Base-by-base conservation (phyloP, 1,140 invertebrate species). In the Venustaconcha ellipsiformis region DNA sequence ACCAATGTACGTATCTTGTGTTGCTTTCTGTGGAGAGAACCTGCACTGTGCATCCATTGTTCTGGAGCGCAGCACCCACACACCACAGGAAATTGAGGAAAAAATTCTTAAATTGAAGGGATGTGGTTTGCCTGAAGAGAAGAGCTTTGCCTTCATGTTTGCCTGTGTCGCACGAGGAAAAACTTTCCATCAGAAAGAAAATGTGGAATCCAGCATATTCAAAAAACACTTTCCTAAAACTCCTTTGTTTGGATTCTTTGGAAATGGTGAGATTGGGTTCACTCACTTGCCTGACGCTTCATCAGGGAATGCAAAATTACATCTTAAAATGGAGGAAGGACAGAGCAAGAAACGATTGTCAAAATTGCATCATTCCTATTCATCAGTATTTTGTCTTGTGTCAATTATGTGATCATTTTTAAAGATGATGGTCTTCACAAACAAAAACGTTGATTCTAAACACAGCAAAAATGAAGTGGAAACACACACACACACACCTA, bases 241-340 rank as follows among this genome's bases (percentile, higher is more conserved):
- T 26, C 91, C 92, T 14, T 79, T 94, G 4, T 81, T 93, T 66
- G 93, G 93, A 1, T 89, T 92, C 78, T 93, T 92, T 85, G 93
- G 93, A 3, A 89, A 91, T 79, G 93, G 93, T 37, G 93, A 93
- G 86, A 91, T 92, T 70, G 93, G 93, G 14, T 86, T 88, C 69
- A 88, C 67, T 87, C 57, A 48, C 68, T 26, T 57, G 55, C 11
- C 26, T 2, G 13, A 57, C 1, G 8, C 37, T 14, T 13, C 66
- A 26, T 30, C 62, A 14, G n/a, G 69, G 55, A 56, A 26, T 14
- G 74, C 37, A 56, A 37, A 23, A 56, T 30, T 15, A 30, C 37
- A 15, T 20, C 66, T 23, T 48, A 8, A 60, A 17, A 48, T 63
- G 26, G 67, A 72, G 59, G 23, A 15, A 60, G 62, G 5, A 78